Evolutionary conservation across 2,113 vertebrate genomes (phyloP).

Genomic region (Caracal caracal): DNA sequence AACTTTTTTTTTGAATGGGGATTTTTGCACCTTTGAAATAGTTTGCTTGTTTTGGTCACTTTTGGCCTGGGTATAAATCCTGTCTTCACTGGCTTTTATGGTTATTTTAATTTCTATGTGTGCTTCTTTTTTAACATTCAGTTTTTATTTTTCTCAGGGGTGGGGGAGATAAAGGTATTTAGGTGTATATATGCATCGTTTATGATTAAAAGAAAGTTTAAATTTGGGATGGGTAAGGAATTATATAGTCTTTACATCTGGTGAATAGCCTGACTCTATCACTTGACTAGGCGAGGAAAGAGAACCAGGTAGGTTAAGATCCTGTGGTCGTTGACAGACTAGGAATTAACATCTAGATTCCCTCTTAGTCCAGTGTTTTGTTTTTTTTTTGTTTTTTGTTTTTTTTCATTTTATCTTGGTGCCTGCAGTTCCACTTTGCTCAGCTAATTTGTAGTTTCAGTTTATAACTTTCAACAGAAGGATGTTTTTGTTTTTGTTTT

Average conservation of each 20-base stretch:
- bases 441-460: neutral
- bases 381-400: too few relatives aligned
- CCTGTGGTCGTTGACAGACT: neutral
- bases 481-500: neutral
- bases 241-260: neutral
- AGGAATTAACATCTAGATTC: neutral
- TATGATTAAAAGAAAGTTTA: neutral
- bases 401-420: neutral
- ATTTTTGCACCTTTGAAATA: slow-evolving; percentile 16
- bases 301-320: neutral
- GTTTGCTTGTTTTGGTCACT: neutral
- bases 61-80: neutral
- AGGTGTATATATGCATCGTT: neutral
- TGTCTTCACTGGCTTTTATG: neutral
- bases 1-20: neutral
- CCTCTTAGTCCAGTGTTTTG: neutral
- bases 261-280: neutral
- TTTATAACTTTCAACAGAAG: neutral
- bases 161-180: neutral
- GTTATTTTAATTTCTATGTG: slow-evolving; percentile 35
- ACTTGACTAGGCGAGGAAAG: neutral
- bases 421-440: neutral
- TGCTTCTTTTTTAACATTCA: slow-evolving; percentile 9
- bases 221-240: neutral
- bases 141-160: neutral